phyloP scores from a whole-genome alignment of 2,113 vertebrate genomes.

The Theristicus caerulescens region DNA sequence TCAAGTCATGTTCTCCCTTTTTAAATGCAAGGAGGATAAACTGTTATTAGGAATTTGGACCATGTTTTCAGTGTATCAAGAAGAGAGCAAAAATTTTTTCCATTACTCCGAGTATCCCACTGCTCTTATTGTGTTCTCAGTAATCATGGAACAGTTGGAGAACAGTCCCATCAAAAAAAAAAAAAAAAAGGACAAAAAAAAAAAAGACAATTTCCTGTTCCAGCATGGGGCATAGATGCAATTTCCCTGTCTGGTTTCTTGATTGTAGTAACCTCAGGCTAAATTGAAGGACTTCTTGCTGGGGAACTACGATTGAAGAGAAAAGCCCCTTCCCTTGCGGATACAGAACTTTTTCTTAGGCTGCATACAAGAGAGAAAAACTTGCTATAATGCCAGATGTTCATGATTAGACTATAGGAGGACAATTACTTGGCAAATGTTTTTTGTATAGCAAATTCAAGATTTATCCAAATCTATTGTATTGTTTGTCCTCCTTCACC shows the following conservation, averaged over 20 bases:
- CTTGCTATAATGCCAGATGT: not conserved
- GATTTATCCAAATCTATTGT: not conserved
- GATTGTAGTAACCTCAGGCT: conserved; percentile 24
- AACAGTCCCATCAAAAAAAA: conserved; percentile 18
- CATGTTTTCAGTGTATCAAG: conserved; percentile 5
- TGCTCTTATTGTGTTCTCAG: conserved; percentile 41
- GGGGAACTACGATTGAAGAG: not conserved
- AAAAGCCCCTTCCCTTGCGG: not conserved
- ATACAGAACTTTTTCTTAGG: not conserved
- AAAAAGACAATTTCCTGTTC: conserved; percentile 49
- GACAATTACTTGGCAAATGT: not conserved
- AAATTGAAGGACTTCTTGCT: conserved; percentile 58
- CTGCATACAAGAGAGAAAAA: not conserved
- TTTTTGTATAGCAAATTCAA: not conserved
- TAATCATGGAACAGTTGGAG: conserved; percentile 66
- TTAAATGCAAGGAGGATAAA: not conserved
- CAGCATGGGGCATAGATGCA: conserved; percentile 3
- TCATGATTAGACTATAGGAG: not conserved
- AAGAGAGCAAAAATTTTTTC: not conserved
- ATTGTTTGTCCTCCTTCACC: not conserved
- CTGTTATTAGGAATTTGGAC: not conserved
- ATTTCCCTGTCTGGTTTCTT: conserved; percentile 35
- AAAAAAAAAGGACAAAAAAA: not conserved
- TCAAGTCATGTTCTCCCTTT: not conserved
- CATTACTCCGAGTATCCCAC: conserved; percentile 33